Evolutionary conservation across 2,113 vertebrate genomes (phyloP), one percentile per base, ranked within the genome.

Genomic region (Oncorhynchus kisutch): DNA sequence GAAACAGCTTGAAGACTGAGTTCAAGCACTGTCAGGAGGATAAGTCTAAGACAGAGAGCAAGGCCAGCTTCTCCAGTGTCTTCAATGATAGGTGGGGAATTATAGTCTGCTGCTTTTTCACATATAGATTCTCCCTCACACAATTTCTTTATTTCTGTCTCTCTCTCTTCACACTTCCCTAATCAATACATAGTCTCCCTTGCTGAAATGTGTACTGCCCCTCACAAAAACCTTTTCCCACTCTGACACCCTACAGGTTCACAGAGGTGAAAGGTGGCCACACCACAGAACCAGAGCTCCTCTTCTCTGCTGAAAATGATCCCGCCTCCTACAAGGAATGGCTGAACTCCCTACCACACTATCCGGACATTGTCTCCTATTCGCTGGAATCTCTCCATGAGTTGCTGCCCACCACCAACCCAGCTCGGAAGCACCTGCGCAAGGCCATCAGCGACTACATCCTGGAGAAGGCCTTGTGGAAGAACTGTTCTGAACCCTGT

Each of bases 281-380:
- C 1, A 93, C 88, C 51, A 88, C 86, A 0, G 91, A 94, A 1
- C 84, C 82, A 0, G 95, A 96, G 66, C 86, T 96, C 48, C 91
- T 97, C 68, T 96, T 95, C 20, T 94, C 94, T 0, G 85, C 85
- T 0, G 68, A 85, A 0, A 92, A 94, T 4, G 77, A 90, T 3
- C 86, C 93, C 0, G 73, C 91, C 0, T 81, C 90, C 70, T 96
- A 95, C 86, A 92, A 93, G 2, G 83, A 91, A 34, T 97, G 96
- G 96, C 59, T 94, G 7, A 16, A 25, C 1, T 85, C 92, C 0
- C 22, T 96, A 1, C 70, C 83, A 1, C 75, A 59, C 22, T 71
- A 82, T 3, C 95, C 96, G 0, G 94, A 90, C n/a, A 77, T 95
- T 4, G 59, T 96, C 22, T 92, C 93, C 29, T 95, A 95, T 74